Evolutionary conservation across 1,140 invertebrate genomes (phyloP).

Genomic region (Oncopodura yosiiana): DNA sequence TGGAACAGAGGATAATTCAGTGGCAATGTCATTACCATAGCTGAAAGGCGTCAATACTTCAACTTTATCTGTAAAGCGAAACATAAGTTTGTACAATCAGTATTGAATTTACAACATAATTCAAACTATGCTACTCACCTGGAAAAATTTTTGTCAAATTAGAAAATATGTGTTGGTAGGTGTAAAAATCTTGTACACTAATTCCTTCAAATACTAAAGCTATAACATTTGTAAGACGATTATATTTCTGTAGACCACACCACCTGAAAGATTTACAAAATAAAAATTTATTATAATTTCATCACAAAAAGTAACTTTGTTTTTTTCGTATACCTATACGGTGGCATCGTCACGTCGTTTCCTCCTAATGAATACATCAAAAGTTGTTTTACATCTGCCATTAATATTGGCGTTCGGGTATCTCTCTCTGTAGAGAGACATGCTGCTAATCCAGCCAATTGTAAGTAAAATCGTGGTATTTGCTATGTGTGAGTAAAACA

Average conservation of each 20-base stretch:
- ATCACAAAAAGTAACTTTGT: neutral
- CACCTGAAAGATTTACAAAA: conserved; percentile 48
- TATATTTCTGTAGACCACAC: conserved; percentile 66
- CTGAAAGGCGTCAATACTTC: conserved; percentile 62
- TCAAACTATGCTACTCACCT: conserved; percentile 35
- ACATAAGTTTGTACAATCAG: conserved; percentile 45
- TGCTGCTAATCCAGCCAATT: conserved; percentile 33
- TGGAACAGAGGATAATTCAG: conserved; percentile 65
- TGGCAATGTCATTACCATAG: conserved; percentile 59
- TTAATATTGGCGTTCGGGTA: conserved; percentile 58
- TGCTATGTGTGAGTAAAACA: conserved; percentile 26
- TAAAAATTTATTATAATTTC: conserved; percentile 9
- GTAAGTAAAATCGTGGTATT: conserved; percentile 34
- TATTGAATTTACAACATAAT: conserved; percentile 1
- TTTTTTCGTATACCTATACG: conserved; percentile 36
- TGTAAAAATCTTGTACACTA: conserved; percentile 58
- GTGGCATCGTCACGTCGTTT: conserved; percentile 50
- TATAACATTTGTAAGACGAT: conserved; percentile 56
- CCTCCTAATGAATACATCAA: conserved; percentile 64
- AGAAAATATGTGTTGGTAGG: conserved; percentile 52
- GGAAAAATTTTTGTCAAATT: conserved; percentile 42
- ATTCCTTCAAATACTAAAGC: conserved; percentile 68
- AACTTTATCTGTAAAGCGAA: no score
- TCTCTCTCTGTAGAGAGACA: conserved; percentile 27
- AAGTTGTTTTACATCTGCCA: conserved; percentile 72